Evolutionary conservation across 2,888 invertebrate genomes (phyloP).

Genomic region (Chrysodeixis includens): DNA sequence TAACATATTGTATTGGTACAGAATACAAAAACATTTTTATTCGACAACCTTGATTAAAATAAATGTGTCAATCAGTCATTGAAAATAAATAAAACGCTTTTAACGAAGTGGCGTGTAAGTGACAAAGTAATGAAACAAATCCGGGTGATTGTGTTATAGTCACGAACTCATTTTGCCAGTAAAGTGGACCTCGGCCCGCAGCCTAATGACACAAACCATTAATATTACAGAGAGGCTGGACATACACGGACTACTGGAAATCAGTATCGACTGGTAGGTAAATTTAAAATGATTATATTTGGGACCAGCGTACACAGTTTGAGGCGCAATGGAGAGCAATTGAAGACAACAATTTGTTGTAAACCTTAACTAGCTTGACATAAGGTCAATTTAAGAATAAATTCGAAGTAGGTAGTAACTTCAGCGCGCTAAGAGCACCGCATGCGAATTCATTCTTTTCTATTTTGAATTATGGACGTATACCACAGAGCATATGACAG

Average conservation of each 20-base stretch:
- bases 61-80: constrained; percentile 16
- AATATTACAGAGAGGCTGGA: background rate
- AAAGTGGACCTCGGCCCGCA: constrained; percentile 18
- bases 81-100: constrained; percentile 23
- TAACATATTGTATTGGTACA: background rate
- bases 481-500: no score
- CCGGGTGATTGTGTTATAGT: constrained; percentile 17
- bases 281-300: no score
- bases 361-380: no score
- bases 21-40: background rate
- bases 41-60: constrained; percentile 16
- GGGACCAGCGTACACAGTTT: no score
- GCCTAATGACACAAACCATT: constrained; percentile 29
- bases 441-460: no score
- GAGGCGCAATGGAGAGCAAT: no score
- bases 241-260: no score
- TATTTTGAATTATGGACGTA: no score
- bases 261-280: background rate
- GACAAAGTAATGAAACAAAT: constrained; percentile 30
- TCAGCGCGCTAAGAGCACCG: no score
- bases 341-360: no score
- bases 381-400: no score
- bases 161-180: constrained; percentile 16
- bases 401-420: no score
- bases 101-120: constrained; percentile 16